These are phyloP conservation scores for Butorides virescens DNA, from an alignment of 2,113 vertebrate genomes.

Conservation along the genomic window DNA sequence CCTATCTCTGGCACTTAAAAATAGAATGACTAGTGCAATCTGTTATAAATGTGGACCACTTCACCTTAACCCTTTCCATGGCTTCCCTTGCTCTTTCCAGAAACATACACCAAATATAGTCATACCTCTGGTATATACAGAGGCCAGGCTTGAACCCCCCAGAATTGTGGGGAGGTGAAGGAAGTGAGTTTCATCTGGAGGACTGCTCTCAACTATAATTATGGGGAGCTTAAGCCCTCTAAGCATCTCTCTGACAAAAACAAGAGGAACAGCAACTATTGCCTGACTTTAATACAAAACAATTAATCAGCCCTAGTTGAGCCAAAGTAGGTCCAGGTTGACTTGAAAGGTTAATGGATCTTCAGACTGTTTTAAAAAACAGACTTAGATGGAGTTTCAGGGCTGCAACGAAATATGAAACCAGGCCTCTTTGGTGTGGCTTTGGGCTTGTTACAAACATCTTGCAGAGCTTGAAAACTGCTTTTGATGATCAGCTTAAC, in stretches of 20 bases:
- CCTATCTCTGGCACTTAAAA: background rate
- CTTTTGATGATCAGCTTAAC: slow-evolving; percentile 28
- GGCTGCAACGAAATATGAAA: slow-evolving; percentile 15
- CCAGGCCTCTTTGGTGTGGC: slow-evolving; percentile 34
- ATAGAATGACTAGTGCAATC: background rate
- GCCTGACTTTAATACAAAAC: background rate
- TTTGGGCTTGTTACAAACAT: slow-evolving; percentile 49
- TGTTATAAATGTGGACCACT: background rate
- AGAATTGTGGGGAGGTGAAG: background rate
- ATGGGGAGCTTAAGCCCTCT: background rate
- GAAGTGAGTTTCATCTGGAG: background rate
- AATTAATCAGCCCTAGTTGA: background rate
- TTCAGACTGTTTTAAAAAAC: background rate
- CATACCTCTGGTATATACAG: background rate
- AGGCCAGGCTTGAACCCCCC: background rate
- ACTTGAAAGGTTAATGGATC: slow-evolving; percentile 45
- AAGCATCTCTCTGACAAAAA: background rate
- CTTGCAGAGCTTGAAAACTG: slow-evolving; percentile 8
- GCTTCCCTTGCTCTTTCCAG: background rate
- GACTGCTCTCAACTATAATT: background rate
- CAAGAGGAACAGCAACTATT: background rate
- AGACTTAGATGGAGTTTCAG: background rate
- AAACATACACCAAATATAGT: background rate
- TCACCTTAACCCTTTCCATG: background rate
- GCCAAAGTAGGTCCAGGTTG: slow-evolving; percentile 29